Evolutionary conservation across 2,797 vertebrate species (phyloP).

Genomic region (Epinephelus awoara): DNA sequence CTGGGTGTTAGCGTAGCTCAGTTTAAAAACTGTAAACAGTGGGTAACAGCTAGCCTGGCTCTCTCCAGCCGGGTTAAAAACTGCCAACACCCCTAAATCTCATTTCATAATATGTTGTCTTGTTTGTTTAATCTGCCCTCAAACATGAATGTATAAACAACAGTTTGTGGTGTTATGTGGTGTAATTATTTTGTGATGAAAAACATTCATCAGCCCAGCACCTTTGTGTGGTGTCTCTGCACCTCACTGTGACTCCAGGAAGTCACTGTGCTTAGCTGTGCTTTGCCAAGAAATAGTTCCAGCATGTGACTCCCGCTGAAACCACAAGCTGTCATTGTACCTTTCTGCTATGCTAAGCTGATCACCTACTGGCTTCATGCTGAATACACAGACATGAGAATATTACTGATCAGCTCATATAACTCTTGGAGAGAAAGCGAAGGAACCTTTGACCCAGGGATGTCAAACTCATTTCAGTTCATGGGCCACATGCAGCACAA

Average conservation of each 20-base stretch:
- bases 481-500: no score
- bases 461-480: no score
- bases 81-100: no score
- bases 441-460: background rate
- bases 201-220: background rate
- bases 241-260: background rate
- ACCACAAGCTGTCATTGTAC: background rate
- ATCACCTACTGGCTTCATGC: no score
- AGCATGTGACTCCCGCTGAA: background rate
- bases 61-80: no score
- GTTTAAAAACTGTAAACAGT: background rate
- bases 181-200: background rate
- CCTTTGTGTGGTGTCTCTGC: background rate
- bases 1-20: background rate
- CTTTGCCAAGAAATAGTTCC: background rate
- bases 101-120: no score
- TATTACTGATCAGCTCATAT: background rate
- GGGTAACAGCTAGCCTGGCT: background rate
- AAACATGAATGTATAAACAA: no score
- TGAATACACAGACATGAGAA: no score
- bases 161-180: background rate
- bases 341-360: background rate
- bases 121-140: no score
- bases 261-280: background rate
- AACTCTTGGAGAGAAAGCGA: background rate